Conservation (phyloP, 2,113 vertebrate genomes). For the Leptobrachium ailaonicum region DNA sequence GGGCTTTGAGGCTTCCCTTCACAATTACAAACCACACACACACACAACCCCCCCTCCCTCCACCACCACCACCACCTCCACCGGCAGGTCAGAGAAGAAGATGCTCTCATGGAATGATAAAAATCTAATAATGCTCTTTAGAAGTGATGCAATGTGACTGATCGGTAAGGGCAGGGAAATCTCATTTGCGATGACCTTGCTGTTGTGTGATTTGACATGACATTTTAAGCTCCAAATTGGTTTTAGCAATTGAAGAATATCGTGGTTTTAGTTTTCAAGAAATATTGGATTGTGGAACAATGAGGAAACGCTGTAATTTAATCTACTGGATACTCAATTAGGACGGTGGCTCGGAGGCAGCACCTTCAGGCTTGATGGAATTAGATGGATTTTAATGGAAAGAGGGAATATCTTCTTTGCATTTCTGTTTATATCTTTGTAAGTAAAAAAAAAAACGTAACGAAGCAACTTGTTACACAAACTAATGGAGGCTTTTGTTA, state of each 20-base stretch:
- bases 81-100: conserved; percentile 61
- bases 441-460: too few species aligned
- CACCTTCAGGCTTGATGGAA: conserved; percentile 64
- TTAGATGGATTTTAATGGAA: conserved; percentile 52
- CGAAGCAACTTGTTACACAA: too few species aligned
- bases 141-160: conserved; percentile 75
- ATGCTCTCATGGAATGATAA: conserved; percentile 73
- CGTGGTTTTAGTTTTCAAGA: conserved; percentile 68
- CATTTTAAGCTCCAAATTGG: conserved; percentile 76
- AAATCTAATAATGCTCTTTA: conserved; percentile 75
- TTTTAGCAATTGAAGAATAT: conserved; percentile 76
- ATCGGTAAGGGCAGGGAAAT: conserved; percentile 77
- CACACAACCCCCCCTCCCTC: conserved; percentile 1
- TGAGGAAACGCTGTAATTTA: conserved; percentile 69
- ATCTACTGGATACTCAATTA: conserved; percentile 67
- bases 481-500: too few species aligned
- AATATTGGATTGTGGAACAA: conserved; percentile 70
- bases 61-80: conserved; percentile 54
- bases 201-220: conserved; percentile 73
- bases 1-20: conserved; percentile 73
- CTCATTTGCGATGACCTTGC: conserved; percentile 74
- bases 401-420: conserved; percentile 24
- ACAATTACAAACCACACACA: conserved; percentile 63
- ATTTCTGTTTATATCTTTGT: conserved; percentile 23
- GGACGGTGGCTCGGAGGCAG: conserved; percentile 58